These are phyloP conservation scores for Crax fasciolata DNA, from an alignment of 2,797 vertebrate species.

Conservation along the genomic window DNA sequence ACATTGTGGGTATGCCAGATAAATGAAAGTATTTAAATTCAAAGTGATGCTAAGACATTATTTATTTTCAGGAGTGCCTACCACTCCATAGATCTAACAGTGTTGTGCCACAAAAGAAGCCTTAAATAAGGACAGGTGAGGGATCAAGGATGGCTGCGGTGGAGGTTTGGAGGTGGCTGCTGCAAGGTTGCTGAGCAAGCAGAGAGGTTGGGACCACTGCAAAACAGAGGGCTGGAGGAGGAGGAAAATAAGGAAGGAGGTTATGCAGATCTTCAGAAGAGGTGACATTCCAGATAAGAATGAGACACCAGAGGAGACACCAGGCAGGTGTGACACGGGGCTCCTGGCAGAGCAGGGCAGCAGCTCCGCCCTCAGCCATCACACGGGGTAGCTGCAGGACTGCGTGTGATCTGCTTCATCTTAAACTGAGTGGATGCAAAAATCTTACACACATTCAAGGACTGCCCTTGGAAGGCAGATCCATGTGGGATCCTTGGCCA, in stretches of 20 bases:
- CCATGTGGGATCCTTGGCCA: not conserved
- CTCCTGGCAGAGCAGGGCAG: not conserved
- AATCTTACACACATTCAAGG: too few relatives aligned
- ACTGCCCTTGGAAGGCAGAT: not conserved
- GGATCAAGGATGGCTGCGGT: not conserved
- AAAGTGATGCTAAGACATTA: not conserved
- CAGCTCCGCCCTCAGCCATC: not conserved
- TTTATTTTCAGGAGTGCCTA: not conserved
- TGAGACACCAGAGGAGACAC: not conserved
- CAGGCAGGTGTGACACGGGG: not conserved
- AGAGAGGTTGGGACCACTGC: not conserved
- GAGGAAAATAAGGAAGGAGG: not conserved
- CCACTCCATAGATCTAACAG: not conserved
- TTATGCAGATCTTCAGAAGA: not conserved
- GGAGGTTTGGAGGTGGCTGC: not conserved
- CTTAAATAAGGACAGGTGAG: not conserved
- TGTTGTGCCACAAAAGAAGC: not conserved
- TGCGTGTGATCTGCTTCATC: fast-evolving
- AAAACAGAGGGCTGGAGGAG: not conserved
- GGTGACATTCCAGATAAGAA: not conserved
- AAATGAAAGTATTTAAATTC: constrained; percentile 36
- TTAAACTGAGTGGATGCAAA: not conserved
- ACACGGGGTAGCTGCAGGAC: not conserved
- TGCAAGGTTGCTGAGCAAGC: not conserved
- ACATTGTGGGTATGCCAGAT: not conserved